Evolutionary conservation across 1,140 invertebrate species (phyloP), one percentile per base, ranked within the genome.

Genomic region (Drosophila micromelanica): DNA sequence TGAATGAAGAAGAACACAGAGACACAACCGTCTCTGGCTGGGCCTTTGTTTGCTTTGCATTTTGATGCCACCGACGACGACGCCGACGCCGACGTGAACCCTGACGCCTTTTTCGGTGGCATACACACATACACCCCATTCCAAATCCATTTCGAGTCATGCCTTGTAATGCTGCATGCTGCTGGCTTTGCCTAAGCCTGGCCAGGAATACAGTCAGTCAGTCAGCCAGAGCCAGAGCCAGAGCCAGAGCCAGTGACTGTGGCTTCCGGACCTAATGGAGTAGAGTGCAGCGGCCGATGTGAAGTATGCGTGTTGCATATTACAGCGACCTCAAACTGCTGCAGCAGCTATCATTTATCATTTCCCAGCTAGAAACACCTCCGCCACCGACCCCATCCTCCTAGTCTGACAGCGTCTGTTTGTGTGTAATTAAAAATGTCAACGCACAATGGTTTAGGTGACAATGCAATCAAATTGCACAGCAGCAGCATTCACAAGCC

Each of bases 371-470:
- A 17, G 52, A 9, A 42, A 7, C 30, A 45, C 27, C n/a, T 12
- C 7, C 17, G 2, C 15, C 30, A 9, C 43, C 62, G 49, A 17
- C 38, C n/a, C 43, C 62, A 55, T 17, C 38, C 37, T 30, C 46
- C 32, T 37, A 42, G 43, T 38, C 20, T 60, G 70, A 43, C 46
- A 73, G 59, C 30, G 49, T 27, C 46, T 69, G 77, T 69, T 59
- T 65, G 79, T 67, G 59, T 78, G 78, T 89, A 89, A 86, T 86
- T 86, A 86, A 89, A 86, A 86, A 86, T 85, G 78, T 86, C 81
- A 86, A 85, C 69, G 80, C 81, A 86, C 81, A 86, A 71, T 68
- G 72, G 71, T 65, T 78, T 78, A 69, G 74, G 76, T 80, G 82
- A 74, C 70, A 73, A 57, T 86, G 82, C 84, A 86, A 82, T 86